These are phyloP conservation scores for Eupithecia subfuscata DNA, from an alignment of 2,888 invertebrate genomes.

Conservation along the genomic window DNA sequence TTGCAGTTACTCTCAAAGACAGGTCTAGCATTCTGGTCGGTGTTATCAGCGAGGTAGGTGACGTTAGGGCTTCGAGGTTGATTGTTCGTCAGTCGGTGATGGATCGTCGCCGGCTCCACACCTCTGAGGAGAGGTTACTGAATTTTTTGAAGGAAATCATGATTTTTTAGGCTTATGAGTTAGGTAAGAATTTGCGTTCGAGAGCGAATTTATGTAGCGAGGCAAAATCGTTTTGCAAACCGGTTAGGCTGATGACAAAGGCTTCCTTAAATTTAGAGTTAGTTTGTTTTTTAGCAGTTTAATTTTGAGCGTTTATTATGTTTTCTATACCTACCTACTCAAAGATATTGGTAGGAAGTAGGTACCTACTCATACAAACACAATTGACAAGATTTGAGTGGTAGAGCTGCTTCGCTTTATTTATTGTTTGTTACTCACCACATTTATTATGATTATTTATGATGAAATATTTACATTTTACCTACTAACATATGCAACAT, in stretches of 20 bases:
- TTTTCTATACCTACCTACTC: background rate
- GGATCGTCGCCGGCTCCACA: conserved; percentile 76
- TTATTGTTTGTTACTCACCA: background rate
- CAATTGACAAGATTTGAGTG: background rate
- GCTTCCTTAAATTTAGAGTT: background rate
- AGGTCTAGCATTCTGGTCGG: conserved; percentile 55
- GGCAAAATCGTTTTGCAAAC: background rate
- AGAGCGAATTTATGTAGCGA: background rate
- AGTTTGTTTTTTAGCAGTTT: background rate
- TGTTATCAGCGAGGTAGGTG: conserved; percentile 68
- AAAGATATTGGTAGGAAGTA: too few species aligned
- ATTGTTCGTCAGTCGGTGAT: conserved; percentile 69
- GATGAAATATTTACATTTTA: background rate
- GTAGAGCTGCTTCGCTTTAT: background rate
- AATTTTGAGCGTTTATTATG: background rate
- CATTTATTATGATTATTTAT: background rate
- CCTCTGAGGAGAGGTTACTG: conserved; percentile 50
- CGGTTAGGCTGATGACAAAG: background rate
- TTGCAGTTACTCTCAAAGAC: conserved; percentile 29
- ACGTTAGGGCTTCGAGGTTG: conserved; percentile 64
- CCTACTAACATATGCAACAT: background rate
- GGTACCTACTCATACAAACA: background rate
- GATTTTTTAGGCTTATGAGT: background rate
- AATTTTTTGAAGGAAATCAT: conserved; percentile 20
- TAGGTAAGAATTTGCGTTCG: background rate